These are phyloP conservation scores for Campopleginae sp. DNA, from an alignment of 2,888 invertebrate species.

Conservation along the genomic window DNA sequence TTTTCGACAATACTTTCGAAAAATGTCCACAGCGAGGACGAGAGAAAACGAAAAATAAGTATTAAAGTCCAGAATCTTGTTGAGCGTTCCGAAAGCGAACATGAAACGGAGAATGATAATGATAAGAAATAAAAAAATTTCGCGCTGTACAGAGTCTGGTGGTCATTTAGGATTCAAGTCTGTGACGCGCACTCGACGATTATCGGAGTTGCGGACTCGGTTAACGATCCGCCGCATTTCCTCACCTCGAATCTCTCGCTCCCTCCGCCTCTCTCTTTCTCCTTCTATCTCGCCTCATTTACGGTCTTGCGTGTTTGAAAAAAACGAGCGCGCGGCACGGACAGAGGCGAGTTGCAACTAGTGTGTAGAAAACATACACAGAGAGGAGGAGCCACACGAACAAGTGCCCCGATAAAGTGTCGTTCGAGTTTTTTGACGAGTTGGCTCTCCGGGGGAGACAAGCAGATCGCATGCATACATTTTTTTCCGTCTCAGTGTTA, in stretches of 20 bases:
- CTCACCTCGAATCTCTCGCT: slow-evolving; percentile 29
- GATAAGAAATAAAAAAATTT: slow-evolving; percentile 4
- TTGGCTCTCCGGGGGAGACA: slow-evolving; percentile 7
- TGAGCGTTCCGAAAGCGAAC: background rate
- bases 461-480: background rate
- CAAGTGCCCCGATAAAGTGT: slow-evolving; percentile 23
- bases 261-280: slow-evolving; percentile 2
- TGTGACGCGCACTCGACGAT: slow-evolving; percentile 58
- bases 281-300: slow-evolving; percentile 22
- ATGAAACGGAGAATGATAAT: background rate
- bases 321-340: background rate
- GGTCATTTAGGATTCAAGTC: slow-evolving; percentile 22
- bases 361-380: background rate
- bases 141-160: slow-evolving; percentile 16
- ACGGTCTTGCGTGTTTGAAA: slow-evolving; percentile 39
- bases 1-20: background rate
- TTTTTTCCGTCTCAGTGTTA: slow-evolving; percentile 11
- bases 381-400: background rate
- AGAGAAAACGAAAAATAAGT: background rate
- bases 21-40: background rate
- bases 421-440: slow-evolving; percentile 36
- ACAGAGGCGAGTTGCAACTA: slow-evolving; percentile 10
- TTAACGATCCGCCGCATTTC: slow-evolving; percentile 40
- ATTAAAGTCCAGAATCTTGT: background rate
- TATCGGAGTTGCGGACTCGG: slow-evolving; percentile 42